phyloP scores from a whole-genome alignment of 2,797 vertebrate genomes.

The Sandelia bainsii region DNA sequence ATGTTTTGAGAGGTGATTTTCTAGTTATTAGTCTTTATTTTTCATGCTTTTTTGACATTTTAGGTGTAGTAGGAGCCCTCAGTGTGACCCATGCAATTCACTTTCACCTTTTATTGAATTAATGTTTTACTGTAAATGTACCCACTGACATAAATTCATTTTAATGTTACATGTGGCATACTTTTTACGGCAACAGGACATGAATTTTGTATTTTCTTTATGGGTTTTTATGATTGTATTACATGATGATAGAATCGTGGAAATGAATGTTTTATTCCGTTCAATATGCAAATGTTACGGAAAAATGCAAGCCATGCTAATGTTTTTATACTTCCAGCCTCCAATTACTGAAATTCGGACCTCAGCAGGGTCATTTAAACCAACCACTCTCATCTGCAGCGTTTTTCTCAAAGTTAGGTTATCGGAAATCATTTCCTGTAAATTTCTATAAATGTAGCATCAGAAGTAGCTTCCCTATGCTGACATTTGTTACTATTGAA shows the following conservation, averaged over 20 bases:
- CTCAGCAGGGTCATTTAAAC: slow-evolving; percentile 10
- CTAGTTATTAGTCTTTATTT: slow-evolving; percentile 5
- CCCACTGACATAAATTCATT: slow-evolving; percentile 30
- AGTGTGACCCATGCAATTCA: slow-evolving; percentile 14
- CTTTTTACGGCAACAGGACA: slow-evolving; percentile 4
- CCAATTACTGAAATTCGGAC: slow-evolving; percentile 21
- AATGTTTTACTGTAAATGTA: slow-evolving; percentile 23
- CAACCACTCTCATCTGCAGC: not conserved
- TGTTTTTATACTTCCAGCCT: slow-evolving; percentile 48
- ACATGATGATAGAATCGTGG: slow-evolving; percentile 18
- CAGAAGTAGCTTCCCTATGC: not conserved
- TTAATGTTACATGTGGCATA: slow-evolving; percentile 23
- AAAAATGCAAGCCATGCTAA: slow-evolving; percentile 55
- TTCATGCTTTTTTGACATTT: slow-evolving; percentile 11
- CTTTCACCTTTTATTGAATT: slow-evolving; percentile 24
- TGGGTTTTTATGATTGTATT: slow-evolving; percentile 43
- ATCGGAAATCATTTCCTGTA: not conserved
- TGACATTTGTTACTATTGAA: not conserved
- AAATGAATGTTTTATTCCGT: slow-evolving; percentile 40
- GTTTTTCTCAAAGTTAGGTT: not conserved
- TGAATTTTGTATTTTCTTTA: slow-evolving; percentile 10
- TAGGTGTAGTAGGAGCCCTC: slow-evolving; percentile 9
- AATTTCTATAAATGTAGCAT: not conserved
- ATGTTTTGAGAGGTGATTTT: not conserved
- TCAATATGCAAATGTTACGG: slow-evolving; percentile 58